phyloP scores from a whole-genome alignment of 2,113 vertebrate genomes.

The Corythaeola cristata region DNA sequence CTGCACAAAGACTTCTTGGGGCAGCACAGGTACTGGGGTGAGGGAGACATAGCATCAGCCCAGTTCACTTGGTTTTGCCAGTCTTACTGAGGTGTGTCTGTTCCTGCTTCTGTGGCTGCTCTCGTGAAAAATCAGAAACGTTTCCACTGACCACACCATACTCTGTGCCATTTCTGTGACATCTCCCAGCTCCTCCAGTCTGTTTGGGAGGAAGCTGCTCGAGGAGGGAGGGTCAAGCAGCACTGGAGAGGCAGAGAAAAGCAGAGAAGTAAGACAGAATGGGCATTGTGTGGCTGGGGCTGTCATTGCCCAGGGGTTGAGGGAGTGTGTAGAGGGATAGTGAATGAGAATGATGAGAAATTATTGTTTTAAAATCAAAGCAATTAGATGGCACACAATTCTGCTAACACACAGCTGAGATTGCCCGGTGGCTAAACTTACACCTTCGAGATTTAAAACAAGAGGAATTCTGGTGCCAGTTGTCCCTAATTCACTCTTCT shows the following conservation, averaged over 20 bases:
- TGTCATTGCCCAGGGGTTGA: background rate
- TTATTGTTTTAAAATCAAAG: constrained; percentile 19
- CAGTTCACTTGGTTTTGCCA: background rate
- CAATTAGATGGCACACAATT: background rate
- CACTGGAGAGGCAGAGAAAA: background rate
- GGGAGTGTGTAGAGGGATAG: background rate
- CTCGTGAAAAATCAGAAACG: accelerated
- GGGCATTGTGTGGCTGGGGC: constrained; percentile 3
- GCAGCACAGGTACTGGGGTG: background rate
- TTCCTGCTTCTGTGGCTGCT: background rate
- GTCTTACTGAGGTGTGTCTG: background rate
- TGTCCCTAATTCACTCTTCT: background rate
- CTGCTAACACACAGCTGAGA: background rate
- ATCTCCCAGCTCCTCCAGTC: background rate
- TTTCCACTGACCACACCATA: accelerated
- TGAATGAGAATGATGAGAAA: constrained; percentile 27
- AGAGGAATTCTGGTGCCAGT: accelerated
- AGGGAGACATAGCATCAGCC: background rate
- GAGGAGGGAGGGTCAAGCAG: background rate
- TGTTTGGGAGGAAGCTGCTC: background rate
- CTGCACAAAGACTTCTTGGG: background rate
- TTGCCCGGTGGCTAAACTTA: background rate
- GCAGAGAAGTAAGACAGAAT: background rate
- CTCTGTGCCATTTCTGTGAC: background rate
- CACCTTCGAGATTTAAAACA: background rate